phyloP scores from a whole-genome alignment of 2,797 vertebrate species.

The Tadarida brasiliensis region DNA sequence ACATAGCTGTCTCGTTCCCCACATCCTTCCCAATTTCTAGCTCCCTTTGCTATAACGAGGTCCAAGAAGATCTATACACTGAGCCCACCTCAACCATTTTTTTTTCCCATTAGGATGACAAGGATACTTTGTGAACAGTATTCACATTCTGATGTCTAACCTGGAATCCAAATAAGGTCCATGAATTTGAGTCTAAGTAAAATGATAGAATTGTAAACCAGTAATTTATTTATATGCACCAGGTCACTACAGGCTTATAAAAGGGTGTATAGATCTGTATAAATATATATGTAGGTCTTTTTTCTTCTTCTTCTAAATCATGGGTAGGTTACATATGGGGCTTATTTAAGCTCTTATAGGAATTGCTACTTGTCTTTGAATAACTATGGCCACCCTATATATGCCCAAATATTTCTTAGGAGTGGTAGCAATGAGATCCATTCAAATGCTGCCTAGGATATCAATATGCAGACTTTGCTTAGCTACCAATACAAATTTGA shows the following conservation, averaged over 20 bases:
- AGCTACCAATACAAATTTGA: neutral
- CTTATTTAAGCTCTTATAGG: neutral
- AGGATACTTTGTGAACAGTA: neutral
- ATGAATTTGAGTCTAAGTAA: slow-evolving; percentile 36
- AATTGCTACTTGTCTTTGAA: neutral
- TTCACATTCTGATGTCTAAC: neutral
- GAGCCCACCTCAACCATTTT: neutral
- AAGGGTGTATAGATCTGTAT: neutral
- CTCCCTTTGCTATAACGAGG: slow-evolving; percentile 13
- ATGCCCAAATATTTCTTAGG: neutral
- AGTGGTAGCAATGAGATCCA: neutral
- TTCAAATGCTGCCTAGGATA: neutral
- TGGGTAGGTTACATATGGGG: neutral
- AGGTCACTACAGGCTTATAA: neutral
- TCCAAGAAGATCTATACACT: neutral
- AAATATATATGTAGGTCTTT: neutral
- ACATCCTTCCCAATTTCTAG: neutral
- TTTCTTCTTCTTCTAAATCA: neutral
- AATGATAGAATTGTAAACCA: neutral
- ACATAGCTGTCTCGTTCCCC: neutral
- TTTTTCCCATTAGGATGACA: neutral
- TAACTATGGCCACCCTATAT: neutral
- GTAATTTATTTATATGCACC: slow-evolving; percentile 51
- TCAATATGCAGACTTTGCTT: neutral
- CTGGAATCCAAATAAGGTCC: neutral